Conservation (phyloP, 2,797 vertebrate genomes). For the Poeciliopsis infans region DNA sequence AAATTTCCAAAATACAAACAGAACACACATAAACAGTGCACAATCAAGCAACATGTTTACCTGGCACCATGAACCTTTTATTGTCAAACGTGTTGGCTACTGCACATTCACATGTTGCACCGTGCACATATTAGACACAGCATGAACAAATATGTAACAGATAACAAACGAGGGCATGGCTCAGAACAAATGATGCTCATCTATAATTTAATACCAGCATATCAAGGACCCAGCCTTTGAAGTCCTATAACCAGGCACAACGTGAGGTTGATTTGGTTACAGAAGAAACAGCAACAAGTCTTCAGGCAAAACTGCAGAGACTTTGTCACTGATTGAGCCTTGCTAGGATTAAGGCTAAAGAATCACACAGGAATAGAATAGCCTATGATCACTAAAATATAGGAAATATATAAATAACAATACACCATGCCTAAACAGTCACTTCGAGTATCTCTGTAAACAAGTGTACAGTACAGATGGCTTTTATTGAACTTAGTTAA, state of each 20-base stretch:
- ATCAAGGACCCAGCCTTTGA: constrained; percentile 53
- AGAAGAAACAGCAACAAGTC: constrained; percentile 63
- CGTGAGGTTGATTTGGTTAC: constrained; percentile 72
- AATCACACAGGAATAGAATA: constrained; percentile 30
- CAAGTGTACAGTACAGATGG: constrained; percentile 47
- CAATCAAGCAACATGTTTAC: constrained; percentile 64
- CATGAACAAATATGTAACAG: constrained; percentile 39
- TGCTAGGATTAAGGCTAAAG: constrained; percentile 56
- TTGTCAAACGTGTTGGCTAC: constrained; percentile 50
- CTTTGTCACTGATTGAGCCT: constrained; percentile 41
- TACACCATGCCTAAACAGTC: constrained; percentile 56
- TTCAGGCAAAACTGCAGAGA: constrained; percentile 57
- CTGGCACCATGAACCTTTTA: constrained; percentile 51
- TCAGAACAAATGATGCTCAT: constrained; percentile 60
- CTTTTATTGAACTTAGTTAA: constrained; percentile 31
- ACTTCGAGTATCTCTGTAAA: constrained; percentile 40
- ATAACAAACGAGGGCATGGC: constrained; percentile 53
- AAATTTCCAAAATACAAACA: constrained; percentile 74
- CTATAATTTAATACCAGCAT: constrained; percentile 47
- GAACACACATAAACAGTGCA: constrained; percentile 65
- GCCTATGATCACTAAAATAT: constrained; percentile 25
- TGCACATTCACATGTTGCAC: constrained; percentile 56
- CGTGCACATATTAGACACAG: constrained; percentile 45
- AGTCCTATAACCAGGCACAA: constrained; percentile 73
- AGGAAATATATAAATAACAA: constrained; percentile 41